Base-by-base conservation (phyloP, 2,888 invertebrate genomes). In the Drosophila yooni region DNA sequence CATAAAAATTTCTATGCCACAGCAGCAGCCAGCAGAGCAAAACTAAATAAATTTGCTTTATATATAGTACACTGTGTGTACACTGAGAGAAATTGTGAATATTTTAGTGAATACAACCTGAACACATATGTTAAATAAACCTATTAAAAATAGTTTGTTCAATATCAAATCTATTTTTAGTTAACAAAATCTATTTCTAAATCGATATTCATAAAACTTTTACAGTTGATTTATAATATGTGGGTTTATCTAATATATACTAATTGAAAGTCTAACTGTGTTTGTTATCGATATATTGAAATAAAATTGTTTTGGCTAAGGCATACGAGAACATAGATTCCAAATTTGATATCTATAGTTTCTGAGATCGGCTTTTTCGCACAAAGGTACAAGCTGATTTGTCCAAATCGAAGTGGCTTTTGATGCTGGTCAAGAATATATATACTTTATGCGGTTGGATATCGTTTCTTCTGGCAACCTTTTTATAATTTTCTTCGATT, bases 1-100 rank as follows among this genome's bases (percentile, higher is more conserved):
- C 57, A 74, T 46, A 53, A 15, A 34, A 59, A 66, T 50, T 78
- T 82, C 66, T 69, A 73, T 54, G 68, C 62, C 56, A 67, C 29
- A 62, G n/a, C 60, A 60, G 66, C 56, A 53, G 60, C 25, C 48
- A 66, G 46, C 51, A 46, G 36, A 65, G 40, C 58, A 67, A 65
- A 53, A n/a, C 25, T 33, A 53, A 53, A 74, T 15, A 15, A 27
- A 18, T 25, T 15, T 21, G 46, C 46, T 46, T 46, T 46, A 21
- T 46, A 21, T 46, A 46, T 40, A 38, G 18, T 18, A 21, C 21
- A 34, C 2, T 34, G 25, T 21, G 34, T 21, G 25, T 2, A 59
- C 31, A 46, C n/a, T 46, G 15, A 46, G 25, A 25, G 25, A 46
- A 46, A 25, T 25, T 25, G 10, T 1, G 2, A 11, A 40, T 40